These are phyloP conservation scores for Diarsia mendica DNA, from an alignment of 2,888 invertebrate genomes.

Conservation along the genomic window DNA sequence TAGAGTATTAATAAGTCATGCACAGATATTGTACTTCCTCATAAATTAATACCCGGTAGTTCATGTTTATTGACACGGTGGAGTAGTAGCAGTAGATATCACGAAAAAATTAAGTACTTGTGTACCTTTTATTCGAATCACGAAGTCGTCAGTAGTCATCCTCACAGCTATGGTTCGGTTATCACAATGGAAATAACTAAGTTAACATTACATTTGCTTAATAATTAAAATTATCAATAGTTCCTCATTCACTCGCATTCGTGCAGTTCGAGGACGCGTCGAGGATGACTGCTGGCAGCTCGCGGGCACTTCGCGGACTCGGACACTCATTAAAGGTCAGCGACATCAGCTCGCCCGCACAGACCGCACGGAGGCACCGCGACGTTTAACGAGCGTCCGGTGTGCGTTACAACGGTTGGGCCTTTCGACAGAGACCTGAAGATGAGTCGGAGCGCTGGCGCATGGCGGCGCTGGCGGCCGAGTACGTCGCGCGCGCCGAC, in stretches of 20 bases:
- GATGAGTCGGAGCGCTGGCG: constrained; percentile 56
- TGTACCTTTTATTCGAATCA: constrained; percentile 37
- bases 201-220: neutral
- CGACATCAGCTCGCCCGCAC: constrained; percentile 43
- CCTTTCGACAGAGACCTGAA: constrained; percentile 65
- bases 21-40: constrained; percentile 54
- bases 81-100: constrained; percentile 59
- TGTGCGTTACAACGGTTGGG: constrained; percentile 56
- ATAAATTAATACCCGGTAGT: constrained; percentile 48
- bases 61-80: constrained; percentile 60
- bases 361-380: constrained; percentile 47
- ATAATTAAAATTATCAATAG: constrained; percentile 8
- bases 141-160: constrained; percentile 53
- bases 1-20: constrained; percentile 54
- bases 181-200: constrained; percentile 12
- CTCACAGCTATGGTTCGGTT: constrained; percentile 33
- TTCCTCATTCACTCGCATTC: neutral
- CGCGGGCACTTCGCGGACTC: constrained; percentile 60
- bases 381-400: constrained; percentile 54
- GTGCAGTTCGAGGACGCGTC: constrained; percentile 1
- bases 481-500: constrained; percentile 83
- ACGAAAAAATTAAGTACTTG: constrained; percentile 32
- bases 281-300: constrained; percentile 53
- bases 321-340: constrained; percentile 64
- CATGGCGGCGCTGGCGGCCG: constrained; percentile 70